Evolutionary conservation across 2,797 vertebrate genomes (phyloP), one percentile per base, ranked within the genome.

Genomic region (Glyptemys insculpta): DNA sequence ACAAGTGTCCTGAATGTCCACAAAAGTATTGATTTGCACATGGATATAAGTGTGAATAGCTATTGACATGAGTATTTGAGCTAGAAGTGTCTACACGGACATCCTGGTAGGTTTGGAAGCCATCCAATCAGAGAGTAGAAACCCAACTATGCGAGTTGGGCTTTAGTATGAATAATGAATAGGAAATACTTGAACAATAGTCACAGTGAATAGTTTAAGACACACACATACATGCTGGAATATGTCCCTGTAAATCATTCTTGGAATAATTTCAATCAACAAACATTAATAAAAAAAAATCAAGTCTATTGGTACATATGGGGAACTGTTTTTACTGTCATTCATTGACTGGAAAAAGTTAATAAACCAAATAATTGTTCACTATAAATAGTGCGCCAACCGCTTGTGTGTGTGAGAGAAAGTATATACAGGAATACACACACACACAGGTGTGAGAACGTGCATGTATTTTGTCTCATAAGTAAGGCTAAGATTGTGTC

Each of bases 271-370:
- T 23, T 89, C 81, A 93, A 56, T 76, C 79, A 29, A 29, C n/a
- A 85, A 29, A 29, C 1, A 0, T 3, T 65, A 49, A 5, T 12
- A 41, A 2, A 49, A 52, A 53, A 49, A 53, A 8, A 0, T 0
- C 68, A 49, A 31, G 0, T 79, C 14, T 25, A 72, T 0, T 49
- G 72, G 16, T 5, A 23, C 1, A 54, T 65, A 27, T 1, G 23
- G 2, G 37, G 2, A 81, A 7, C 8, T 37, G 1, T 5, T 31
- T 50, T 14, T 44, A 23, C 31, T 65, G 34, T 10, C 34, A n/a
- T 34, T 65, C 5, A 7, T 2, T 12, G 59, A 65, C 65, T 74
- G 0, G 1, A 85, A 88, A 56, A 34, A 91, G 49, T 62, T 19
- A 65, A n/a, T n/a, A 37, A 68, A 68, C 18, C 65, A 68, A 37